phyloP scores from a whole-genome alignment of 2,888 invertebrate species.

The Caenorhabditis japonica region DNA sequence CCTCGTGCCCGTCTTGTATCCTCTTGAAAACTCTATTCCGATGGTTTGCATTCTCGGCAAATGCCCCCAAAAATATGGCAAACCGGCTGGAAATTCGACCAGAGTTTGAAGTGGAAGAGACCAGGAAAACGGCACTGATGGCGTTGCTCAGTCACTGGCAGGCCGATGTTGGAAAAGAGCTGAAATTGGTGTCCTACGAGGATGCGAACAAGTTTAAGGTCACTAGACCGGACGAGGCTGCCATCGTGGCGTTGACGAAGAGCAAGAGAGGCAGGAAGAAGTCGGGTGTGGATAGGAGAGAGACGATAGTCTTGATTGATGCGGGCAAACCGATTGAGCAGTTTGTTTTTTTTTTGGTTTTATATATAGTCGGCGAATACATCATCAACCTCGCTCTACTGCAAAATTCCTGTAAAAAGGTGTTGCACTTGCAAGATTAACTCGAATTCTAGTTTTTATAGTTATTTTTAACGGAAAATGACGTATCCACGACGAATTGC shows the following conservation, averaged over 20 bases:
- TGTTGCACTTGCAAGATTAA: no score
- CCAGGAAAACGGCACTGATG: constrained; percentile 68
- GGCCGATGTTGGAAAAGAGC: constrained; percentile 68
- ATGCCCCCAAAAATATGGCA: constrained; percentile 18
- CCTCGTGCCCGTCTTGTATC: constrained; percentile 69
- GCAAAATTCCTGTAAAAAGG: no score
- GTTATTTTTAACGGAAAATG: no score
- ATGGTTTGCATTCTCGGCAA: constrained; percentile 53
- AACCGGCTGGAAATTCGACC: constrained; percentile 23
- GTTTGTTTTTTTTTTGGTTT: no score
- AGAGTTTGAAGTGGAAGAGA: constrained; percentile 52
- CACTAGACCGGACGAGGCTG: constrained; percentile 37
- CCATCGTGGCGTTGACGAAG: constrained; percentile 26
- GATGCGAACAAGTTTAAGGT: constrained; percentile 48
- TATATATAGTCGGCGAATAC: no score
- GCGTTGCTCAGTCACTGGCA: constrained; percentile 76
- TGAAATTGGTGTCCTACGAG: constrained; percentile 48
- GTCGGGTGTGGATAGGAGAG: constrained; percentile 7
- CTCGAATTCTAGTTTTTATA: no score
- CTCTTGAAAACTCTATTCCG: constrained; percentile 65
- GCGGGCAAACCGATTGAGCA: neutral
- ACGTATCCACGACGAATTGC: no score
- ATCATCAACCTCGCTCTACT: no score
- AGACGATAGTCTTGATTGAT: constrained; percentile 42
- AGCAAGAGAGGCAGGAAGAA: constrained; percentile 27